Percentiles rank a stretch among this genome's conserved stretches.
phyloP scores from a whole-genome alignment of 2,888 invertebrate genomes.

The Bombylius major region DNA sequence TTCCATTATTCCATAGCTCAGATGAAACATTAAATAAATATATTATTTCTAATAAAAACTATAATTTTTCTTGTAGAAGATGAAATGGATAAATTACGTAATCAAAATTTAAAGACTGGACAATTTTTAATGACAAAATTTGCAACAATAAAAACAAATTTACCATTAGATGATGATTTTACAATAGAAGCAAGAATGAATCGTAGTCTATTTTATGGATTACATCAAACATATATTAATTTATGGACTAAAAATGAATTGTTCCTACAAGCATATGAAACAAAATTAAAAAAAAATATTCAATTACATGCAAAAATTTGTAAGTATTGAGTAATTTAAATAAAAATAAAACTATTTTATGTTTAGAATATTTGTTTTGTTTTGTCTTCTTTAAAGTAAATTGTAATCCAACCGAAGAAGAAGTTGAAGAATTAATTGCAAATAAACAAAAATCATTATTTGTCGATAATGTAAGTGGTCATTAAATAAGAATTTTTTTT shows the following conservation, averaged over 20 bases:
- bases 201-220: constrained; percentile 32
- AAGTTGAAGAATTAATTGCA: constrained; percentile 33
- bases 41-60: background rate
- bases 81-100: constrained; percentile 32
- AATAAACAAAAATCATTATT: constrained; percentile 35
- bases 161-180: constrained; percentile 30
- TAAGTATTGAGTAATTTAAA: constrained; percentile 16
- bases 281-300: constrained; percentile 32
- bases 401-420: constrained; percentile 33
- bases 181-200: constrained; percentile 34
- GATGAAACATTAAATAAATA: no score
- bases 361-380: background rate
- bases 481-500: background rate
- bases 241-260: constrained; percentile 33
- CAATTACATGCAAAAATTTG: constrained; percentile 34
- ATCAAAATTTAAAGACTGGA: constrained; percentile 30
- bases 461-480: constrained; percentile 35
- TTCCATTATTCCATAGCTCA: no score
- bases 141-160: constrained; percentile 29
- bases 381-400: constrained; percentile 23
- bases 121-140: constrained; percentile 31
- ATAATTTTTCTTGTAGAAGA: constrained; percentile 21
- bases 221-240: constrained; percentile 32
- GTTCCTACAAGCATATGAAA: constrained; percentile 32
- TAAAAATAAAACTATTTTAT: no score